Evolutionary conservation across 2,113 vertebrate genomes (phyloP), one percentile per base, ranked within the genome.

Genomic region (Bufo gargarizans): DNA sequence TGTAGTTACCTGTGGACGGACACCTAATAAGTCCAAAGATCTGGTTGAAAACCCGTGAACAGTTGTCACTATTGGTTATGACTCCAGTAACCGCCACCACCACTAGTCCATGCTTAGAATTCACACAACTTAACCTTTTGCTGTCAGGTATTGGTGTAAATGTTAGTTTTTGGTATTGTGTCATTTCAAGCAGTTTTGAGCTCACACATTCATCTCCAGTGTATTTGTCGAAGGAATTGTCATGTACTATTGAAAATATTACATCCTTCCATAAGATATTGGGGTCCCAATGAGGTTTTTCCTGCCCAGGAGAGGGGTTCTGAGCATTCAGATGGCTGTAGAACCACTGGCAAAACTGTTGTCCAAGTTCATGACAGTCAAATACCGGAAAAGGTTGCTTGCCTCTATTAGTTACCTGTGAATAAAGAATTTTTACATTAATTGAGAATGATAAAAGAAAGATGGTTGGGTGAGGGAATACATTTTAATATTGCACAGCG

Each of bases 71-170:
- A 6, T 20, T 50, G 11, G 10, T 45, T 1, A 77, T 53, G 7
- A 19, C 9, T 9, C 74, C 74, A 77, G 74, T 77, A 11, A 77
- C 74, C 1, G 74, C 74, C 7, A 77, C 74, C 74, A 77, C 49
- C 74, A 77, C 74, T 11, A 77, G 49, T 49, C 74, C 74, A n/a
- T 77, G 74, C 49, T n/a, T 77, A 10, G 74, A 77, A 11, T 77
- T 77, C 17, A 19, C 74, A 53, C 74, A 77, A 53, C 53, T 77
- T n/a, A 77, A 77, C 49, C 45, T 49, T 53, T 77, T 47, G 13
- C 49, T 49, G 10, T 77, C 74, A n/a, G 53, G 45, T 16, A 0
- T 3, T 10, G 74, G 47, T 11, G 17, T 77, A 53, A 77, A 77
- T 49, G 16, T 53, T 50, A 77, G 45, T 77, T 53, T 77, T 53